These are phyloP conservation scores for Schizopygopsis malacanthus DNA, from an alignment of 2,797 vertebrate species.

Conservation along the genomic window DNA sequence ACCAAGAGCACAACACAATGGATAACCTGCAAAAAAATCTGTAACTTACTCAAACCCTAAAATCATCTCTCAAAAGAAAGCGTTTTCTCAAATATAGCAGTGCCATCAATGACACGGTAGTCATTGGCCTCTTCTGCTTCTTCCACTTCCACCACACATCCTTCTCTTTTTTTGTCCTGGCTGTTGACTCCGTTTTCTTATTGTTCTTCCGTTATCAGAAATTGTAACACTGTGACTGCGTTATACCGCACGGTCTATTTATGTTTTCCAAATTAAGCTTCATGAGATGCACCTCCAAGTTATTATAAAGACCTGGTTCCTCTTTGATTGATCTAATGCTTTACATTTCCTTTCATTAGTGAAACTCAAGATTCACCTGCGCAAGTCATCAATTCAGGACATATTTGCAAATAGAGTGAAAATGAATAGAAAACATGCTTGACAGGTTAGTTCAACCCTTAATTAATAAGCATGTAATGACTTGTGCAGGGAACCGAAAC, in stretches of 20 bases:
- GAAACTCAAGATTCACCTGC: neutral
- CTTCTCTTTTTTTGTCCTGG: neutral
- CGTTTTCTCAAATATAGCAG: neutral
- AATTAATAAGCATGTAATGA: neutral
- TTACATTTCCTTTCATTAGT: neutral
- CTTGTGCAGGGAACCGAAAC: neutral
- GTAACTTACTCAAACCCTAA: neutral
- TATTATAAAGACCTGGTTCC: neutral
- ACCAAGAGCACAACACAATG: neutral
- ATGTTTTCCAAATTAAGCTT: neutral
- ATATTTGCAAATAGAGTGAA: neutral
- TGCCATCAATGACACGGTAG: neutral
- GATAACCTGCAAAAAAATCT: neutral
- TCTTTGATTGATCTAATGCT: neutral
- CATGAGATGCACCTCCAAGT: neutral
- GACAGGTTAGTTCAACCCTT: neutral
- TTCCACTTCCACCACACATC: neutral
- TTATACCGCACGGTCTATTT: neutral
- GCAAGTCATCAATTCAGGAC: neutral
- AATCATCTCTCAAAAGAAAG: neutral
- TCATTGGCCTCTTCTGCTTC: neutral
- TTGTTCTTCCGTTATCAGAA: neutral
- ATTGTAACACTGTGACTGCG: neutral
- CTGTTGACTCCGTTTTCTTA: neutral
- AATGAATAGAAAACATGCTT: neutral